Evolutionary conservation across 2,888 invertebrate species (phyloP), one percentile per base, ranked within the genome.

Genomic region (Hermaeophaga mercurialis): DNA sequence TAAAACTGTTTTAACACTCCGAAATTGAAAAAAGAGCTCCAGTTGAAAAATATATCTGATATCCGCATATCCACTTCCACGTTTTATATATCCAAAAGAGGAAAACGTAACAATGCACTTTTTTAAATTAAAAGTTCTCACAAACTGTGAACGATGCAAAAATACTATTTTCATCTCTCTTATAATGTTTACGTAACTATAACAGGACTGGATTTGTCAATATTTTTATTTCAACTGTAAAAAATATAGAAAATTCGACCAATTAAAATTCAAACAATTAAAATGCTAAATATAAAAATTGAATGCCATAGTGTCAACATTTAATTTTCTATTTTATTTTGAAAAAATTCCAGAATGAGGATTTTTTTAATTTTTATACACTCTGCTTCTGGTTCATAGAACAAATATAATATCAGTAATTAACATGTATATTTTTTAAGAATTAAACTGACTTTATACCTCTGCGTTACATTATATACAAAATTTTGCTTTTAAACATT

Each of bases 91-190:
- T 54, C 58, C 54, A 54, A 58, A 54, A 56, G 59, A 59, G 58
- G 57, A 58, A 43, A 58, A 57, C 57, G 57, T 59, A 59, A 63
- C 63, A 63, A 61, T 63, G 61, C 59, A 63, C 61, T 63, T 63
- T 62, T 61, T 62, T 55, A 61, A 61, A 63, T 61, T 63, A 63
- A 61, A 63, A 63, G 54, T 61, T 55, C 48, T 55, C 56, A 52
- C 55, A 47, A 56, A 54, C 58, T 49, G 59, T 58, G 48, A 59
- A 59, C 58, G 50, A 39, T 56, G 47, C 52, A 44, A 46, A 61
- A 55, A 54, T 43, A 24, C 46, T 45, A 36, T 50, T 55, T 58
- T 53, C 48, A 48, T 54, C 52, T 49, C 54, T 55, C 48, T 50
- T 58, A 52, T 48, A 43, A 48, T 46, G 48, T 48, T 61, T 60